These are phyloP conservation scores for Apamea monoglypha DNA, from an alignment of 2,888 invertebrate species.

Conservation along the genomic window DNA sequence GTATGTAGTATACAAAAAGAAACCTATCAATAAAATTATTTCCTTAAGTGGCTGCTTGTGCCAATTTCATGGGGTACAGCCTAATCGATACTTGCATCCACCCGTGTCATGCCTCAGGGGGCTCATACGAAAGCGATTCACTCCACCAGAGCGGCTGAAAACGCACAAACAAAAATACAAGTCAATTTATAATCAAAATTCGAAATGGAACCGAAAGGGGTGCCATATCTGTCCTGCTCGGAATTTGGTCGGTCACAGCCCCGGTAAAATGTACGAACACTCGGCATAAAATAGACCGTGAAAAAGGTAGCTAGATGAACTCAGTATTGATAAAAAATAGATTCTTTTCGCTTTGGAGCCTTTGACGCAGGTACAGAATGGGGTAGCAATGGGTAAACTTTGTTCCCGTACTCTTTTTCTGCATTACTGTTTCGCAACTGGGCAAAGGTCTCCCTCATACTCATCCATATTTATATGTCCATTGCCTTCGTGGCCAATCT, in stretches of 20 bases:
- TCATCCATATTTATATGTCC: slow-evolving; percentile 47
- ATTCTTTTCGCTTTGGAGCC: slow-evolving; percentile 45
- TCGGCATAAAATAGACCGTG: slow-evolving; percentile 52
- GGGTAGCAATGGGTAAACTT: slow-evolving; percentile 14
- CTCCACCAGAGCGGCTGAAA: slow-evolving; percentile 10
- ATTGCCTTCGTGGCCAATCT: slow-evolving; percentile 28
- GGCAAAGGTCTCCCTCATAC: slow-evolving; percentile 20
- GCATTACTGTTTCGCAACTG: slow-evolving; percentile 13
- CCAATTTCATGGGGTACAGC: slow-evolving; percentile 22
- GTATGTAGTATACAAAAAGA: slow-evolving; percentile 15
- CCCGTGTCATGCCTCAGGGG: slow-evolving; percentile 44
- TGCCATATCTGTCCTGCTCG: slow-evolving; percentile 37
- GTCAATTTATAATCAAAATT: slow-evolving; percentile 52
- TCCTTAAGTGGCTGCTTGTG: slow-evolving; percentile 9
- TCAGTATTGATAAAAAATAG: slow-evolving; percentile 60
- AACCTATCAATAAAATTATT: neutral
- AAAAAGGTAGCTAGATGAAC: slow-evolving; percentile 56
- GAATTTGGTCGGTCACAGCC: slow-evolving; percentile 55
- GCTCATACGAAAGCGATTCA: slow-evolving; percentile 27
- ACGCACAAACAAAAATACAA: slow-evolving; percentile 38
- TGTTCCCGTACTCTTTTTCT: neutral
- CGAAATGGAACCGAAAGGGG: slow-evolving; percentile 26
- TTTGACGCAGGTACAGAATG: slow-evolving; percentile 47
- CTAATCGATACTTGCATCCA: slow-evolving; percentile 53
- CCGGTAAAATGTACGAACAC: slow-evolving; percentile 51